These are phyloP conservation scores for Pseudolaguvia tuberculata DNA, from an alignment of 2,113 vertebrate species.

Conservation along the genomic window DNA sequence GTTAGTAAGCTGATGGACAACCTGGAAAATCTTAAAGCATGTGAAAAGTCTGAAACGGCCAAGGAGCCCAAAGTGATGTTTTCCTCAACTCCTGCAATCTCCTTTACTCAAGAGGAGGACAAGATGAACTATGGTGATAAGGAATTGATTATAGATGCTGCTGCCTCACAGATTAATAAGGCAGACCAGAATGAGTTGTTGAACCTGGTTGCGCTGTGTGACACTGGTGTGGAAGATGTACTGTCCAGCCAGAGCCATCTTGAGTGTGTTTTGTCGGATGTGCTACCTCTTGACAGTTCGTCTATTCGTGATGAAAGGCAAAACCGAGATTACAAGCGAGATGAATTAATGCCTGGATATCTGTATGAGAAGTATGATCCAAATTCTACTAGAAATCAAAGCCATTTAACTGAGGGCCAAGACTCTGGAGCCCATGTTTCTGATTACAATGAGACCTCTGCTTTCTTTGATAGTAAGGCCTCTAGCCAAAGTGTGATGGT, in stretches of 20 bases:
- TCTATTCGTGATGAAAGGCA: slow-evolving; percentile 46
- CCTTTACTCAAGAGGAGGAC: slow-evolving; percentile 17
- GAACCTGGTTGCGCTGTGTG: background rate
- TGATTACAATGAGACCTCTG: slow-evolving; percentile 4
- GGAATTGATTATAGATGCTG: background rate
- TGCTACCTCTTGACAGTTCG: slow-evolving; percentile 54
- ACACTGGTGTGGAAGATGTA: slow-evolving; percentile 28
- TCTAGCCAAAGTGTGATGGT: background rate
- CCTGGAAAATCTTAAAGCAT: slow-evolving; percentile 38
- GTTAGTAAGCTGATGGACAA: slow-evolving; percentile 44
- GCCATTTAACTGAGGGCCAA: background rate
- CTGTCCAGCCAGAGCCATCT: slow-evolving; percentile 34
- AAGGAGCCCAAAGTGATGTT: slow-evolving; percentile 26
- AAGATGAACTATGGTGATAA: slow-evolving; percentile 24
- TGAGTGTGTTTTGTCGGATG: slow-evolving; percentile 41
- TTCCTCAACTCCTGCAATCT: slow-evolving; percentile 41
- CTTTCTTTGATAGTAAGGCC: background rate
- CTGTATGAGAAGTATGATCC: slow-evolving; percentile 1
- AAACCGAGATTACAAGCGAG: slow-evolving; percentile 1
- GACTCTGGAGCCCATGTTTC: slow-evolving; percentile 19
- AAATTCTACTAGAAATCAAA: background rate
- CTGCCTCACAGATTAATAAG: background rate
- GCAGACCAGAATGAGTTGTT: background rate
- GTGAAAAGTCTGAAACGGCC: slow-evolving; percentile 26
- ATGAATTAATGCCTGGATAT: background rate